Percentiles rank a stretch among this genome's conserved stretches.
Conservation (phyloP, 2,888 invertebrate genomes). For the Isotomurus palustris region DNA sequence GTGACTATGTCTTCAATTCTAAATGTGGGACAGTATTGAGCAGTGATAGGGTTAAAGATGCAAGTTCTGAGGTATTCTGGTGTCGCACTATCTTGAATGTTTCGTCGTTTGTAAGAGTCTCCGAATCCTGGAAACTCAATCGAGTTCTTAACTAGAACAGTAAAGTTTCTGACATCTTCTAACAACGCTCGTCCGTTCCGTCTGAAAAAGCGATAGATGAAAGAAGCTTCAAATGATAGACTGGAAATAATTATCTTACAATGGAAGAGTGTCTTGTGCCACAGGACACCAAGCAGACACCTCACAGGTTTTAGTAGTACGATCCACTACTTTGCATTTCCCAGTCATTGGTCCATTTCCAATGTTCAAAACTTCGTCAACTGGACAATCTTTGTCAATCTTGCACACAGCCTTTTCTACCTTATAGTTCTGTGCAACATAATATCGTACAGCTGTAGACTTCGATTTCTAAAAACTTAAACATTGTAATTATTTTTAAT, state of each 20-base stretch:
- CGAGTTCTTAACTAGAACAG: constrained; percentile 40
- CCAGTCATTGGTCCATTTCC: constrained; percentile 53
- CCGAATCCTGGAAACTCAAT: constrained; percentile 41
- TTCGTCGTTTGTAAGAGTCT: constrained; percentile 43
- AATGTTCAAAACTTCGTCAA: constrained; percentile 44
- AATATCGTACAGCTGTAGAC: too few species aligned
- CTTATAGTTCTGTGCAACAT: constrained; percentile 39
- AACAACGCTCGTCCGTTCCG: constrained; percentile 23
- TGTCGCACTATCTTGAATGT: constrained; percentile 48
- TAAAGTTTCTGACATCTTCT: constrained; percentile 35
- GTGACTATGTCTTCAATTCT: constrained; percentile 50
- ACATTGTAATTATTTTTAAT: constrained; percentile 14
- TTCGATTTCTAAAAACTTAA: too few species aligned
- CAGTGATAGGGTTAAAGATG: constrained; percentile 46
- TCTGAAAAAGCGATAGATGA: background rate
- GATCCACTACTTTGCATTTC: constrained; percentile 47
- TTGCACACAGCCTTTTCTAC: constrained; percentile 47
- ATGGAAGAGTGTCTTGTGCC: constrained; percentile 48
- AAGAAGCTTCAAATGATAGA: background rate
- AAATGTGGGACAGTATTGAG: constrained; percentile 52
- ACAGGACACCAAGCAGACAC: constrained; percentile 54
- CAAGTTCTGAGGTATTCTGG: constrained; percentile 48
- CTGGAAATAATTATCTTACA: constrained; percentile 43
- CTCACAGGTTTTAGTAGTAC: constrained; percentile 48
- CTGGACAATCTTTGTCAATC: constrained; percentile 43